These are phyloP conservation scores for Felis chaus DNA, from an alignment of 2,113 vertebrate species.

Conservation along the genomic window DNA sequence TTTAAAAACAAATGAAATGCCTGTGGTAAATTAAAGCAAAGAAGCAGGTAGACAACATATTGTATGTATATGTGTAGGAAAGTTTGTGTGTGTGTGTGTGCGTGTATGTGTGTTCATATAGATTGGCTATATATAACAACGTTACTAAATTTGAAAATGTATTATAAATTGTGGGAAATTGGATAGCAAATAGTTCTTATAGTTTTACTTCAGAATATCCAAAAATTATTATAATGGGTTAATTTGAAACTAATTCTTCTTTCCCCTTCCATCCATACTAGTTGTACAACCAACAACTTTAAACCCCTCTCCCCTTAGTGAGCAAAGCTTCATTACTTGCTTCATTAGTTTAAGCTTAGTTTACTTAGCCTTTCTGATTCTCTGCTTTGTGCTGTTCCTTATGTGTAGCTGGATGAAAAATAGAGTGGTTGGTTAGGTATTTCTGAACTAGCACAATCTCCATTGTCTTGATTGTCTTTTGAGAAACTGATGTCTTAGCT, in stretches of 20 bases:
- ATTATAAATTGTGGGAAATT: not conserved
- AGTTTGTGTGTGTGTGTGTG: fast-evolving
- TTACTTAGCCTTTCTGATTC: not conserved
- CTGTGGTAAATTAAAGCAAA: not conserved
- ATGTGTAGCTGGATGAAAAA: not conserved
- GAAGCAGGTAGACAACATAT: not conserved
- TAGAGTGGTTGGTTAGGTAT: not conserved
- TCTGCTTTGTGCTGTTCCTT: not conserved
- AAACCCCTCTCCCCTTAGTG: not conserved
- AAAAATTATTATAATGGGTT: not conserved
- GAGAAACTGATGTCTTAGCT: not conserved
- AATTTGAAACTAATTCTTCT: not conserved
- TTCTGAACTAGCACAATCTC: not conserved
- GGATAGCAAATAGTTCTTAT: not conserved
- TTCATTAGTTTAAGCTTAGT: not conserved
- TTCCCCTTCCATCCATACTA: not conserved
- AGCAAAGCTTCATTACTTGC: not conserved
- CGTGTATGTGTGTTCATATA: not conserved
- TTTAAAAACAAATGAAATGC: not conserved
- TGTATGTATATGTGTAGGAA: not conserved
- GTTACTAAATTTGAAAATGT: not conserved
- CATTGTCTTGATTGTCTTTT: not conserved
- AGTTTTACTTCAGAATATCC: not conserved
- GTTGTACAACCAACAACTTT: not conserved
- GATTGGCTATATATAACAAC: not conserved